Evolutionary conservation across 2,797 vertebrate species (phyloP).

Genomic region (Tinamus major): DNA sequence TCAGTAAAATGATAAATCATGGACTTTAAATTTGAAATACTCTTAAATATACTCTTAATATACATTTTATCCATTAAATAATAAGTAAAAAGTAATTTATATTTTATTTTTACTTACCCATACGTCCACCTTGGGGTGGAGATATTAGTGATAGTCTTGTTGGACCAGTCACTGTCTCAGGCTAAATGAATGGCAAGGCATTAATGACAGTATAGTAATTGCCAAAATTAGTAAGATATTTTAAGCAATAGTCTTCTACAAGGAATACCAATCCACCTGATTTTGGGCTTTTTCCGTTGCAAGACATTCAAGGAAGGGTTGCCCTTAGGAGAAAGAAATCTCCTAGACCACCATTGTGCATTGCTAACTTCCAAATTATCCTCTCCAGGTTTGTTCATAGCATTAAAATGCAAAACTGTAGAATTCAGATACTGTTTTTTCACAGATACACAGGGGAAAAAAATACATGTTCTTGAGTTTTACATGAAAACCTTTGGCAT

Average conservation of each 20-base stretch:
- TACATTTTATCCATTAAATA: background rate
- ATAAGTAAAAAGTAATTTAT: background rate
- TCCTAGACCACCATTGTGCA: too few relatives aligned
- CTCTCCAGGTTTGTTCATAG: background rate
- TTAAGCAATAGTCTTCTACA: background rate
- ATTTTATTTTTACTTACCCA: conserved; percentile 81
- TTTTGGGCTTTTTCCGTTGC: background rate
- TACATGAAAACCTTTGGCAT: background rate
- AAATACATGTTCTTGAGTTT: background rate
- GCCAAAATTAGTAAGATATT: background rate
- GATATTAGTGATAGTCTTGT: conserved; percentile 86
- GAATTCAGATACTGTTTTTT: background rate
- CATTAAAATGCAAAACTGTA: background rate
- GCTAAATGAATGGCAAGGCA: conserved; percentile 70
- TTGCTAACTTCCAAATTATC: too few relatives aligned
- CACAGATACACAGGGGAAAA: background rate
- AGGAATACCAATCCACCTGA: background rate
- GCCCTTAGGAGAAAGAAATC: too few relatives aligned
- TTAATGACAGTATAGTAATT: background rate
- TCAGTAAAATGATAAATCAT: background rate
- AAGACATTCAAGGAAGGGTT: too few relatives aligned
- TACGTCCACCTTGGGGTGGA: conserved; percentile 83
- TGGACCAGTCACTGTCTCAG: conserved; percentile 63
- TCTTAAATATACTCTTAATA: background rate
- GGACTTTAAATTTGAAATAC: background rate